Percentiles rank a stretch among this genome's conserved stretches.
Evolutionary conservation across 2,113 vertebrate species (phyloP).

Genomic region (Delphinus delphis): DNA sequence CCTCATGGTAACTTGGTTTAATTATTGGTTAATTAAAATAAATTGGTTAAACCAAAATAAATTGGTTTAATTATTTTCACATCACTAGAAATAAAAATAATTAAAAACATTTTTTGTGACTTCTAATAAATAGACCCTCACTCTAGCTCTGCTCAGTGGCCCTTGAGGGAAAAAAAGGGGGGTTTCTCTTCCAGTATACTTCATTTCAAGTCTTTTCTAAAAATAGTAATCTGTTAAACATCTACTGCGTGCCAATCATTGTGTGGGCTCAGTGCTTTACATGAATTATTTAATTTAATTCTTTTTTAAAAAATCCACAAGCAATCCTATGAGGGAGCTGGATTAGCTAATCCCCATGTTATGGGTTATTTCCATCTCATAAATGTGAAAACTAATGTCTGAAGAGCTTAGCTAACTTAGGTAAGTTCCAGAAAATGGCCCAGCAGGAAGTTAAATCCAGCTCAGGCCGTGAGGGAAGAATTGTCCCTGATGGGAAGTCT

Average conservation of each 20-base stretch:
- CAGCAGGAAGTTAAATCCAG: background rate
- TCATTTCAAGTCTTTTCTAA: constrained; percentile 17
- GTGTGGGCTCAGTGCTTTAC: background rate
- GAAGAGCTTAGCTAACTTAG: background rate
- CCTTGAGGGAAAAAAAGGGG: background rate
- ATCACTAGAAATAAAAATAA: constrained; percentile 12
- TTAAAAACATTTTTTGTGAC: background rate
- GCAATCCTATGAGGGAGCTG: background rate
- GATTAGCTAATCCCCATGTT: background rate
- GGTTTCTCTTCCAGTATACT: background rate
- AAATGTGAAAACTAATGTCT: background rate
- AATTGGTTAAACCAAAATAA: background rate
- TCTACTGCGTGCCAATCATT: background rate
- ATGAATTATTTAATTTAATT: constrained; percentile 17
- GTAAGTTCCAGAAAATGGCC: background rate
- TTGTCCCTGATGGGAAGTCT: background rate
- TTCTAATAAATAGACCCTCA: background rate
- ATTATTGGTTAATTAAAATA: background rate
- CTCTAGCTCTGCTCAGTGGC: background rate
- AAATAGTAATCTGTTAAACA: background rate
- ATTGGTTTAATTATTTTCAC: background rate
- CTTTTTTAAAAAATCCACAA: background rate
- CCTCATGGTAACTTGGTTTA: background rate
- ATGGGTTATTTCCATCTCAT: background rate
- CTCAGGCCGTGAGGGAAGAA: background rate